Conservation (phyloP, 2,797 vertebrate genomes). For the Caiman crocodilus region DNA sequence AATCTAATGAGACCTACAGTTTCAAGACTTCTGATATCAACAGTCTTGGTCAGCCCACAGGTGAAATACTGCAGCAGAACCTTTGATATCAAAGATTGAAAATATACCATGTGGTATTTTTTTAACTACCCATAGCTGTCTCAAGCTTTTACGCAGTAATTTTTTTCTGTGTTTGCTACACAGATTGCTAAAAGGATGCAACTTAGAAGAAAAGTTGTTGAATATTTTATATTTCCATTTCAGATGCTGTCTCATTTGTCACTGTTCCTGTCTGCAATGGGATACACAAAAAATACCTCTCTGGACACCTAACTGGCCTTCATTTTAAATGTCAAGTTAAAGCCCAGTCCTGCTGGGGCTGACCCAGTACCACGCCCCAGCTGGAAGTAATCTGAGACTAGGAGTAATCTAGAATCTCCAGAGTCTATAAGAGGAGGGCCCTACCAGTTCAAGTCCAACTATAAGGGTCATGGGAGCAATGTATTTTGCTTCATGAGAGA, state of each 20-base stretch:
- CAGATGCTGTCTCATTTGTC: background rate
- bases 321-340: background rate
- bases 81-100: background rate
- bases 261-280: background rate
- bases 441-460: no score
- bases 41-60: background rate
- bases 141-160: background rate
- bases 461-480: no score
- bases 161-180: background rate
- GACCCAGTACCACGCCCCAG: no score
- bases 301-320: background rate
- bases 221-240: background rate
- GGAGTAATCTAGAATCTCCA: no score
- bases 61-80: background rate
- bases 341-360: background rate
- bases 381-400: no score
- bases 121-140: background rate
- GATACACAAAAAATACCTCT: background rate
- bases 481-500: no score
- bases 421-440: no score
- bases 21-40: background rate
- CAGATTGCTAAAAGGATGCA: conserved; percentile 1
- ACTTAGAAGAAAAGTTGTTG: conserved; percentile 25
- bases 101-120: conserved; percentile 16
- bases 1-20: background rate